Percentiles rank a stretch among this genome's conserved stretches.
Evolutionary conservation across 2,888 invertebrate species (phyloP).

Genomic region (Drosophila pseudotakahashii): DNA sequence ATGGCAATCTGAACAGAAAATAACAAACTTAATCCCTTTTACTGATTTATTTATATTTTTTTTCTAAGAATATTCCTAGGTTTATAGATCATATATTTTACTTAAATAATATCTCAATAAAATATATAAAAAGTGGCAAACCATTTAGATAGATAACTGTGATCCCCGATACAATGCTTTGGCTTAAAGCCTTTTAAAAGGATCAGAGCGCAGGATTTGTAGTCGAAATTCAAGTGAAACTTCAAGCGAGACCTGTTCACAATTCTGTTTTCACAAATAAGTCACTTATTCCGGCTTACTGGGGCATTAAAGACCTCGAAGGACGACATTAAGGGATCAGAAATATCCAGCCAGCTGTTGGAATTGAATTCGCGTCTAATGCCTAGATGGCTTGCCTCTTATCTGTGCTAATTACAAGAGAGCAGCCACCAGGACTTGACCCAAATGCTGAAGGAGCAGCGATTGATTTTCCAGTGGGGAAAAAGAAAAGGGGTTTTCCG

Average conservation of each 20-base stretch:
- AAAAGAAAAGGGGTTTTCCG: slow-evolving; percentile 30
- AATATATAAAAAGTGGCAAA: too few species aligned
- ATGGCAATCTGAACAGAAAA: neutral
- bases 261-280: slow-evolving; percentile 28
- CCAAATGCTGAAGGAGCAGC: slow-evolving; percentile 32
- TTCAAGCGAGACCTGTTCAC: slow-evolving; percentile 14
- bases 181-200: neutral
- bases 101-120: too few species aligned
- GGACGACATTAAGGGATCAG: slow-evolving; percentile 28
- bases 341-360: slow-evolving; percentile 40
- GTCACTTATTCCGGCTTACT: slow-evolving; percentile 37
- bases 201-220: slow-evolving; percentile 3
- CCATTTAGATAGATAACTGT: too few species aligned
- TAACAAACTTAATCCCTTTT: too few species aligned
- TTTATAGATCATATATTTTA: too few species aligned
- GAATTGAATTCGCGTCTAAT: slow-evolving; percentile 38
- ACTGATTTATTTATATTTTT: neutral
- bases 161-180: neutral
- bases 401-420: slow-evolving; percentile 41
- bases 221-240: neutral
- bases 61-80: too few species aligned
- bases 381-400: slow-evolving; percentile 28
- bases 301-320: slow-evolving; percentile 15
- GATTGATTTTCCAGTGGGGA: slow-evolving; percentile 34
- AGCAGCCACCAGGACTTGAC: slow-evolving; percentile 34